Evolutionary conservation across 2,888 invertebrate species (phyloP).

Genomic region (Hipparchia semele): DNA sequence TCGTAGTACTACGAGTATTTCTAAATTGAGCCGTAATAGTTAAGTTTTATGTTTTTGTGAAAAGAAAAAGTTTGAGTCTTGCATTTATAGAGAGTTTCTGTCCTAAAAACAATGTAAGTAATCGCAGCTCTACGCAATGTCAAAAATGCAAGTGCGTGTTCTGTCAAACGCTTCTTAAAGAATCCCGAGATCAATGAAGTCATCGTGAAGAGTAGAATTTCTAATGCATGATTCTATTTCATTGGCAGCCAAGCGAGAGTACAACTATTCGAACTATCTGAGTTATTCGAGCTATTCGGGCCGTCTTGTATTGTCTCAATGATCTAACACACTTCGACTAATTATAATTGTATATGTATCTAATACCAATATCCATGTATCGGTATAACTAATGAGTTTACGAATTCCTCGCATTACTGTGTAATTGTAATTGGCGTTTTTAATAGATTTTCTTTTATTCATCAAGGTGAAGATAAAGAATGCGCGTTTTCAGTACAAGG

Average conservation of each 20-base stretch:
- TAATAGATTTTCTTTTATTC: conserved; percentile 33
- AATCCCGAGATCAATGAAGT: conserved; percentile 74
- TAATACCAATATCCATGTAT: conserved; percentile 11
- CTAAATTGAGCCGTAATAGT: not conserved
- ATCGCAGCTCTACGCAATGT: not conserved
- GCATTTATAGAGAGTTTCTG: conserved; percentile 4
- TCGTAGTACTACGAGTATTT: not conserved
- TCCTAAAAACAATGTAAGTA: not conserved
- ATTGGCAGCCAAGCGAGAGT: conserved; percentile 77
- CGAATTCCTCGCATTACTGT: conserved; percentile 31
- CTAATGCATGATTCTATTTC: conserved; percentile 79
- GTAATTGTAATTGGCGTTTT: conserved; percentile 31
- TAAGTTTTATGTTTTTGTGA: not conserved
- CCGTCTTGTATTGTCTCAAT: conserved; percentile 49
- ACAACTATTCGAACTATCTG: conserved; percentile 70
- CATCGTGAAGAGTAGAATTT: conserved; percentile 75
- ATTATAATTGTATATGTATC: conserved; percentile 34
- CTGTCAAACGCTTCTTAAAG: conserved; percentile 55
- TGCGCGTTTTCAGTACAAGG: conserved; percentile 34
- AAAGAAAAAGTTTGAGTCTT: not conserved
- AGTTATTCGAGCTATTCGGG: conserved; percentile 68
- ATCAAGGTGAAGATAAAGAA: conserved; percentile 24
- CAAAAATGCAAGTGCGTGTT: conserved; percentile 49
- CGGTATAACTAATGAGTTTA: conserved; percentile 31
- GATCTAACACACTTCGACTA: conserved; percentile 42